phyloP scores from a whole-genome alignment of 2,113 vertebrate genomes.

The Crotophaga sulcirostris region DNA sequence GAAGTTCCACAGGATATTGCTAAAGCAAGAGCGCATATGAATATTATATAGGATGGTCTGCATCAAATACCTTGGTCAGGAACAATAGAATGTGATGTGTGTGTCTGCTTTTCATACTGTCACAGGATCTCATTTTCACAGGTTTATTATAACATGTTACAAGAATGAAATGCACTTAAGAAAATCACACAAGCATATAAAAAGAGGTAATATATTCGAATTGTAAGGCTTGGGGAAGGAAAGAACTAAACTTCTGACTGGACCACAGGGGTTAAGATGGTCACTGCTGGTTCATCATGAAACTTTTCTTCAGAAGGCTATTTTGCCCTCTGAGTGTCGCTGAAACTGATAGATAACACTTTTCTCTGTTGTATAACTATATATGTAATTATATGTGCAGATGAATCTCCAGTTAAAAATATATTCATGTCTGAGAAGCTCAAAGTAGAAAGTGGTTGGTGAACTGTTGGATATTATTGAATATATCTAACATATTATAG shows the following conservation, averaged over 20 bases:
- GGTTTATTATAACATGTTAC: background rate
- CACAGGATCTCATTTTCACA: background rate
- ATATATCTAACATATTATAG: background rate
- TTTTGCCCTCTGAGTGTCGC: background rate
- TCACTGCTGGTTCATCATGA: background rate
- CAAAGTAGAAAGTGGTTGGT: background rate
- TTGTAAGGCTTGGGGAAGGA: background rate
- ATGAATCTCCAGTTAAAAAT: background rate
- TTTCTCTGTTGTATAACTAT: background rate
- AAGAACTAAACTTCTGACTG: background rate
- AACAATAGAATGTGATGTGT: background rate
- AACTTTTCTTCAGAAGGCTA: background rate
- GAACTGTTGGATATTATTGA: background rate
- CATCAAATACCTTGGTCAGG: background rate
- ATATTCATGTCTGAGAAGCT: background rate
- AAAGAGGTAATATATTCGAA: background rate
- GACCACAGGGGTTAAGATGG: background rate
- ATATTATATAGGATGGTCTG: background rate
- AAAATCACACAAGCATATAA: background rate
- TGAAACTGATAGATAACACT: background rate
- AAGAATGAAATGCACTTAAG: background rate
- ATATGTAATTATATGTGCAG: background rate
- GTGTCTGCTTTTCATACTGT: background rate
- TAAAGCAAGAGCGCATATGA: background rate
- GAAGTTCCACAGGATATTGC: background rate